Base-by-base conservation (phyloP, 2,113 vertebrate genomes). In the Ursus arctos region DNA sequence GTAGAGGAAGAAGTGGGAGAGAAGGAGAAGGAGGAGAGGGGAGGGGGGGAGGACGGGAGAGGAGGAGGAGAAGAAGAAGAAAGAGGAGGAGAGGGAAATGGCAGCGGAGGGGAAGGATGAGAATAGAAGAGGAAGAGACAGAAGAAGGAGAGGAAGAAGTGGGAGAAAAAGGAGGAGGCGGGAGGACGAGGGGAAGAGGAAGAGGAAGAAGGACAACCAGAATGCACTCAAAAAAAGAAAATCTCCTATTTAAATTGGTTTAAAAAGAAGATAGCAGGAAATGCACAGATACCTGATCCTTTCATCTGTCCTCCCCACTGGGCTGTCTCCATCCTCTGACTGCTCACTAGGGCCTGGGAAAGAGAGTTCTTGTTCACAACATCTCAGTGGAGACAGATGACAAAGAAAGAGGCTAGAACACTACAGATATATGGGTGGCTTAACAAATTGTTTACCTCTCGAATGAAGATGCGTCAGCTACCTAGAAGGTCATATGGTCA, bases 291-390 rank as follows among this genome's bases (percentile, higher is more conserved):
- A 6, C n/a, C 24, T 92, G 13, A 49, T 10, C 15, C n/a, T 21
- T 13, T 61, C 22, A 14, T 18, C 49, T 33, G 16, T 47, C 15
- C 0, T 51, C 6, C 28, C 2, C 51, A 4, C 4, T 8, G 67
- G 26, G 36, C 28, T 24, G 5, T 22, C 40, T n/a, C 74, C 16
- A 53, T 7, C 5, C 12, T 72, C 3, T 3, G 53, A 11, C 28
- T 81, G 18, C 19, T 31, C 61, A 16, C 7, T 14, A 2, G 7
- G 13, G 2, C 63, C 47, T 53, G 9, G 57, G 15, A 0, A 43
- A 12, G 18, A 31, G 2, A 1, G 0, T 10, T 4, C 10, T 6
- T 15, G 7, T 19, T 24, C 11, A 49, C 2, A 0, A 1, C 8
- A 43, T 69, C 31, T n/a, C n/a, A 16, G 0, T 22, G 13, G 18